phyloP scores from a whole-genome alignment of 2,113 vertebrate genomes.

The Lepisosteus osseus region DNA sequence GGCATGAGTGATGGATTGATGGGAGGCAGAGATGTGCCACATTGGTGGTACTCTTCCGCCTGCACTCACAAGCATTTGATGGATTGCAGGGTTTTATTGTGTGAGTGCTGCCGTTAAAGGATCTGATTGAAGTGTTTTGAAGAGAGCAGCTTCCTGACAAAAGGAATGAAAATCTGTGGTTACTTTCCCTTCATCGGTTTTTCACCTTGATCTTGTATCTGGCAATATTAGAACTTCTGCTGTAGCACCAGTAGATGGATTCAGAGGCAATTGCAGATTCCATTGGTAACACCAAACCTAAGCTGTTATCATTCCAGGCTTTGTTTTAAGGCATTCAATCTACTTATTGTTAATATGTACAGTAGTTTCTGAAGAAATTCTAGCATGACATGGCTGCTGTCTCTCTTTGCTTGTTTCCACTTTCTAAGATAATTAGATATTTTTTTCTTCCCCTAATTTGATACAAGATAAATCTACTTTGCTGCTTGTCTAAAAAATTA shows the following conservation, averaged over 20 bases:
- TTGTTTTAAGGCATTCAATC: too few relatives aligned
- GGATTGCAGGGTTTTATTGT: conserved; percentile 2
- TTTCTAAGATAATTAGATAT: too few relatives aligned
- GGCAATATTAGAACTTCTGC: background rate
- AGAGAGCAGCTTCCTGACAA: background rate
- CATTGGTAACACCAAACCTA: too few relatives aligned
- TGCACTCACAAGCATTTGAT: background rate
- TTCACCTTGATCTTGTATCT: background rate
- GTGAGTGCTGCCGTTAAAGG: background rate
- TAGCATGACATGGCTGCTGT: too few relatives aligned
- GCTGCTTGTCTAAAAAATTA: too few relatives aligned
- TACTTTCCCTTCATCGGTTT: conserved; percentile 1
- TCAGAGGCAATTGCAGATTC: too few relatives aligned
- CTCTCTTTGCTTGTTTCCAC: too few relatives aligned
- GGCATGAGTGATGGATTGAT: background rate
- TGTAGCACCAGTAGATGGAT: background rate
- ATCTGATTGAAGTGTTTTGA: conserved; percentile 5
- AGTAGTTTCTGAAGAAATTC: too few relatives aligned
- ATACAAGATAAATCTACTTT: too few relatives aligned
- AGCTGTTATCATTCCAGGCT: too few relatives aligned
- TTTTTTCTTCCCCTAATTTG: too few relatives aligned
- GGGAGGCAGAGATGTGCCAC: background rate
- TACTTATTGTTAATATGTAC: too few relatives aligned
- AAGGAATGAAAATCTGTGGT: background rate
- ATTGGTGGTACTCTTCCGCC: background rate